Evolutionary conservation across 1,140 invertebrate genomes (phyloP).

Genomic region (Meloidogyne floridensis): DNA sequence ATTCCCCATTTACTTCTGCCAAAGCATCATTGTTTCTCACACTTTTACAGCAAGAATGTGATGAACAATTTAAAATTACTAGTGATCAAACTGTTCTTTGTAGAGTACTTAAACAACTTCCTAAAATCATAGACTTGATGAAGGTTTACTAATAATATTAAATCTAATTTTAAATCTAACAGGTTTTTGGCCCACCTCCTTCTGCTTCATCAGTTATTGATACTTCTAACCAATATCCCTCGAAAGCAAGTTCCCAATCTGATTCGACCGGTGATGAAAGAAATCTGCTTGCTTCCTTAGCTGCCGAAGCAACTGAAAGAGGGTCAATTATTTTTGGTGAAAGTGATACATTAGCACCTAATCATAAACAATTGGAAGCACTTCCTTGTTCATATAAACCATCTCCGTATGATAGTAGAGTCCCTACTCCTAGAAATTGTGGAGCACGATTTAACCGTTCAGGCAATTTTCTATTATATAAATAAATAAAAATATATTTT

Average conservation of each 20-base stretch:
- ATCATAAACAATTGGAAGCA: background rate
- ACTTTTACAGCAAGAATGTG: constrained; percentile 34
- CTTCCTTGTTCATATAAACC: constrained; percentile 39
- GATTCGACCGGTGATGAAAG: constrained; percentile 14
- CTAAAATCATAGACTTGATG: constrained; percentile 30
- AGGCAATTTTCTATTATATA: background rate
- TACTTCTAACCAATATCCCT: background rate
- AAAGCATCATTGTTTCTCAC: constrained; percentile 40
- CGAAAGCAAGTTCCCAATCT: constrained; percentile 28
- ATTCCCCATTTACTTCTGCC: constrained; percentile 41
- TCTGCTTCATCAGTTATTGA: constrained; percentile 13
- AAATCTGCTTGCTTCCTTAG: background rate
- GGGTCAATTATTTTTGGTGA: constrained; percentile 14
- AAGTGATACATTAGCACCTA: constrained; percentile 11
- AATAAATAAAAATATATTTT: background rate
- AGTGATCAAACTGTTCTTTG: constrained; percentile 36
- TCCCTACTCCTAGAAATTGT: constrained; percentile 44
- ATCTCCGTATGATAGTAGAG: constrained; percentile 39
- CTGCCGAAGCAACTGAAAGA: background rate
- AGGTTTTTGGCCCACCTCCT: background rate
- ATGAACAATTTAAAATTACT: constrained; percentile 35
- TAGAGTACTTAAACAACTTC: constrained; percentile 39
- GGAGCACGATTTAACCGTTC: constrained; percentile 45
- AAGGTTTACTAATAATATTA: constrained; percentile 15
- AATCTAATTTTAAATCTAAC: background rate